phyloP scores from a whole-genome alignment of 2,113 vertebrate species.

The Tenrec ecaudatus region DNA sequence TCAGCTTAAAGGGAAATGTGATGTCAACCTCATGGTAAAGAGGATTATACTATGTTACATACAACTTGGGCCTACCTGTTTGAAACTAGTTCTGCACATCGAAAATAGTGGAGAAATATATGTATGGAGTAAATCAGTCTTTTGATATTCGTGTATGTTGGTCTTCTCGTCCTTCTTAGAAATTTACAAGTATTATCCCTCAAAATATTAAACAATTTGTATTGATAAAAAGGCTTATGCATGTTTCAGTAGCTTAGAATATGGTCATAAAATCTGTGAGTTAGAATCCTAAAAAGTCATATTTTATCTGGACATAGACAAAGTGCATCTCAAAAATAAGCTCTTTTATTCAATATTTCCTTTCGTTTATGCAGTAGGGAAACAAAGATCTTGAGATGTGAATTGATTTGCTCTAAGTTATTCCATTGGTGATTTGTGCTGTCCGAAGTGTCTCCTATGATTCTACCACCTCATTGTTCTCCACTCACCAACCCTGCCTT shows the following conservation, averaged over 20 bases:
- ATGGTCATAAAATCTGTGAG: background rate
- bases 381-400: background rate
- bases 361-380: background rate
- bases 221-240: background rate
- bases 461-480: background rate
- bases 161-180: background rate
- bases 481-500: background rate
- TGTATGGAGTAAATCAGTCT: background rate
- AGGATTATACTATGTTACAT: background rate
- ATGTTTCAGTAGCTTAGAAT: slow-evolving; percentile 2
- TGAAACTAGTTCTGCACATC: background rate
- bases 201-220: background rate
- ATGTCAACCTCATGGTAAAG: background rate
- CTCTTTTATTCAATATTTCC: background rate
- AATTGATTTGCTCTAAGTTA: slow-evolving; percentile 6
- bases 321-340: background rate
- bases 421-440: background rate
- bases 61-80: background rate
- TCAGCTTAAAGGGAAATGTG: slow-evolving; percentile 4
- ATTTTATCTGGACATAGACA: background rate
- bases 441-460: background rate
- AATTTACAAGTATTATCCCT: background rate
- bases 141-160: background rate
- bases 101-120: background rate
- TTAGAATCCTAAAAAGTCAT: background rate